phyloP scores from a whole-genome alignment of 2,113 vertebrate species.

The Bos javanicus region DNA sequence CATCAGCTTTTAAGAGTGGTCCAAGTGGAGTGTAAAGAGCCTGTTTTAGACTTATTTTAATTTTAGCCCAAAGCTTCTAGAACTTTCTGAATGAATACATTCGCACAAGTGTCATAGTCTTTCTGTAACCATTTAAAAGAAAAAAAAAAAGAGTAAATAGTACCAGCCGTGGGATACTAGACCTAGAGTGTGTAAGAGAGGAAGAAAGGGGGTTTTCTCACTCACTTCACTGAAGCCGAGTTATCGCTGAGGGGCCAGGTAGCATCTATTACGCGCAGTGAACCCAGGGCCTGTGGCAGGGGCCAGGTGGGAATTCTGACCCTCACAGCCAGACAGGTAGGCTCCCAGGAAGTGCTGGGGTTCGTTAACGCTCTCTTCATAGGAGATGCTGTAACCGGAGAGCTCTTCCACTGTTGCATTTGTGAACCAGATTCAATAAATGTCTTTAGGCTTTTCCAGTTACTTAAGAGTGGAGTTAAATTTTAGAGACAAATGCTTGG shows the following conservation, averaged over 20 bases:
- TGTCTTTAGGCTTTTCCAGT: not conserved
- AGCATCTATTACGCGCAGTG: accelerated
- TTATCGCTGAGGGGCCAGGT: not conserved
- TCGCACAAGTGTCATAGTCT: not conserved
- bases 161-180: not conserved
- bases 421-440: not conserved
- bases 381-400: not conserved
- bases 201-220: not conserved
- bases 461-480: not conserved
- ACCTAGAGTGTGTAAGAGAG: not conserved
- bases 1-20: not conserved
- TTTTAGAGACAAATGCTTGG: not conserved
- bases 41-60: not conserved
- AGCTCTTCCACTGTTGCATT: not conserved
- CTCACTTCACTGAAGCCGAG: not conserved
- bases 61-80: not conserved
- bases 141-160: not conserved
- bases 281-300: not conserved
- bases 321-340: accelerated
- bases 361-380: not conserved
- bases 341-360: not conserved
- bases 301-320: not conserved
- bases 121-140: not conserved
- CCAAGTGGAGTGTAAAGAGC: not conserved
- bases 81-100: not conserved